phyloP scores from a whole-genome alignment of 1,140 invertebrate genomes.

The Panulirus ornatus region DNA sequence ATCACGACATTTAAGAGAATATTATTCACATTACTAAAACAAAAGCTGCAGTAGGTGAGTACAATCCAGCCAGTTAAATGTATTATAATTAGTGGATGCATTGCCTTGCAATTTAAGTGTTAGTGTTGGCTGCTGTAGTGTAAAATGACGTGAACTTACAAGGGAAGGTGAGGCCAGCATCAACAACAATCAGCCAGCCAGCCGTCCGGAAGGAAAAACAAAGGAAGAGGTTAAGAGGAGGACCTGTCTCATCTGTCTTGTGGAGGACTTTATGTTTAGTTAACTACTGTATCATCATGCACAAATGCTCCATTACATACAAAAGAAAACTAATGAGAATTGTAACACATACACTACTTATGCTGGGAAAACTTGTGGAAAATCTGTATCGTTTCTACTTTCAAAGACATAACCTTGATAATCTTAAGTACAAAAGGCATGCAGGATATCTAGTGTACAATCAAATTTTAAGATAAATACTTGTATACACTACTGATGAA shows the following conservation, averaged over 20 bases:
- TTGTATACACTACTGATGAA: background rate
- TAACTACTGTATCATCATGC: slow-evolving; percentile 37
- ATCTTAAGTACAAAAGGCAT: background rate
- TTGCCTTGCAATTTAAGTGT: slow-evolving; percentile 14
- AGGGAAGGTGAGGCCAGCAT: slow-evolving; percentile 33
- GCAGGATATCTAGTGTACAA: background rate
- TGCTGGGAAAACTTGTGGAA: background rate
- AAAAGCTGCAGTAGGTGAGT: too few species aligned
- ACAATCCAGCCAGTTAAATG: too few species aligned
- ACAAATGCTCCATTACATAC: background rate
- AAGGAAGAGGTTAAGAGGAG: slow-evolving; percentile 28
- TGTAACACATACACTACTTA: background rate
- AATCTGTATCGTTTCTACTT: background rate
- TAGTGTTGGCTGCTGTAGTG: slow-evolving; percentile 50
- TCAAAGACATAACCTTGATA: background rate
- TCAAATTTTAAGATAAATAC: background rate
- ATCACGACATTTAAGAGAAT: too few species aligned
- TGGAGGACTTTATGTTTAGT: background rate
- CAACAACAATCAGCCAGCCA: slow-evolving; percentile 44
- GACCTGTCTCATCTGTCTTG: slow-evolving; percentile 29
- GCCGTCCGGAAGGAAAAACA: slow-evolving; percentile 41
- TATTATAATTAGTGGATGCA: background rate
- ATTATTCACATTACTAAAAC: too few species aligned
- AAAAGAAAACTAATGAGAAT: background rate
- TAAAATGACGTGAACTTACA: slow-evolving; percentile 49